phyloP scores from a whole-genome alignment of 2,797 vertebrate species.

The Pogoniulus pusillus region DNA sequence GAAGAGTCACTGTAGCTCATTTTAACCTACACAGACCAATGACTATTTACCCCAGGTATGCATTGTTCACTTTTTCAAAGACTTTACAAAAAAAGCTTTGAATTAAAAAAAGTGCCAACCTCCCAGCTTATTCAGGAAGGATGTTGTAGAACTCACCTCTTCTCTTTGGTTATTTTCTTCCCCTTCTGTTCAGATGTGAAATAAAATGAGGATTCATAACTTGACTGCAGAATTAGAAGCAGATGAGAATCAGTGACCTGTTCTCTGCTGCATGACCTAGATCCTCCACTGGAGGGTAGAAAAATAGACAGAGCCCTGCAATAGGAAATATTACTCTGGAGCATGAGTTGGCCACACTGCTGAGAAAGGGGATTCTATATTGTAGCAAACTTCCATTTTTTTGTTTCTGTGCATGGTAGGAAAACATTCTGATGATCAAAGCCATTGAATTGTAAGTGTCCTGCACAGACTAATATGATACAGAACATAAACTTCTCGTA shows the following conservation, averaged over 20 bases:
- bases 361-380: background rate
- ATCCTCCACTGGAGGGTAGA: background rate
- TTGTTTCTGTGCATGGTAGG: background rate
- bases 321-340: background rate
- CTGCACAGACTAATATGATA: background rate
- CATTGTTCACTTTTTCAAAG: background rate
- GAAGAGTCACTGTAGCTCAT: background rate
- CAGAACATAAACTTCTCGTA: background rate
- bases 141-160: background rate
- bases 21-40: background rate
- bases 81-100: background rate
- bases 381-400: background rate
- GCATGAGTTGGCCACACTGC: background rate
- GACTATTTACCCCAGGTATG: background rate
- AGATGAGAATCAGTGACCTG: background rate
- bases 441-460: background rate
- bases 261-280: background rate
- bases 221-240: background rate
- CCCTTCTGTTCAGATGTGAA: background rate
- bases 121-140: background rate
- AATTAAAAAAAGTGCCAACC: background rate
- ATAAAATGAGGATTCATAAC: background rate
- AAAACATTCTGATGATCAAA: background rate
- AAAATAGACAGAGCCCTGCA: background rate
- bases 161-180: constrained; percentile 4